Evolutionary conservation across 2,888 invertebrate species (phyloP), one percentile per base, ranked within the genome.

Genomic region (Myopa testacea): DNA sequence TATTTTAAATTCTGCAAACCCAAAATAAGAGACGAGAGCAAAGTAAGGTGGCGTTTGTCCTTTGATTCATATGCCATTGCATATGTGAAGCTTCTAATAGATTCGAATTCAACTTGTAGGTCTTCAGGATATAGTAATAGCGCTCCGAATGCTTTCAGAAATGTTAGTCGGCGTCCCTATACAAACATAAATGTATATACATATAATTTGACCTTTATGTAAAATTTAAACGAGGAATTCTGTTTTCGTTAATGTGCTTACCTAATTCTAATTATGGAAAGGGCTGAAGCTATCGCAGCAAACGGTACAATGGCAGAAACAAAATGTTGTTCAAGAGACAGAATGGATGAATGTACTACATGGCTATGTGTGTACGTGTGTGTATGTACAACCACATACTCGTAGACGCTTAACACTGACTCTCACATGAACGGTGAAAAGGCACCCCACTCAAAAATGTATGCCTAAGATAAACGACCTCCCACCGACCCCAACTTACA

Each of bases 121-220:
- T 8, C 71, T 58, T 71, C 71, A 58, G 71, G 71, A 71, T 52
- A 45, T 38, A 16, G 62, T 34, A 73, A 45, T 37, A 62, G 26
- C 38, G 62, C 16, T 19, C 34, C 19, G 12, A 12, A n/a, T 6
- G 16, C 7, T 50, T 69, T 69, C 26, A 26, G 50, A 26, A 26
- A 69, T 50, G 5, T 14, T 69, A 50, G 69, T 34, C 34, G 38
- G 16, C 70, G 16, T 7, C 52, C 26, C 19, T 34, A 63, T 34
- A 63, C 62, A 19, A 19, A 63, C 50, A 63, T 6, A n/a, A 10
- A 58, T n/a, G n/a, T 14, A 58, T n/a, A 58, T 14, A 58, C 3
- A 58, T 58, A 6, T 12, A 6, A 63, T 62, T 63, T 73, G 73
- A 73, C 73, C 50, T 45, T 14, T 16, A 26, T 62, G 62, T 63